Base-by-base conservation (phyloP, 2,113 vertebrate species). In the Morone chrysops region DNA sequence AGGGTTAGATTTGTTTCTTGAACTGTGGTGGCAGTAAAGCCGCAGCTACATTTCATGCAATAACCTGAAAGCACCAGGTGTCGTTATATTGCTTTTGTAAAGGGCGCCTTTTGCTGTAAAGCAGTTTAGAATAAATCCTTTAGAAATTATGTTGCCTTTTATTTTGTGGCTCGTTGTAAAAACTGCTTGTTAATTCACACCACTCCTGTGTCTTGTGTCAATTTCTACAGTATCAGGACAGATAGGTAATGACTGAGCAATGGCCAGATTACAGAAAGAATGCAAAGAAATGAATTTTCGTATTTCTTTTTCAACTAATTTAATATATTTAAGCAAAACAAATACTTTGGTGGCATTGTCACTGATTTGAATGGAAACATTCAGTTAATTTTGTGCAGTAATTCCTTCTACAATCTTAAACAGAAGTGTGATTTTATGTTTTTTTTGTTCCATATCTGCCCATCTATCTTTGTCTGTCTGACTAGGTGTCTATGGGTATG, bases 1-100 rank as follows among this genome's bases (percentile, higher is more conserved):
- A 0, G 0, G 13, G 40, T 53, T 41, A 20, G 31, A 22, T 25
- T 8, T 50, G 25, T 69, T 54, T 18, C 9, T 63, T 18, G 8
- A 45, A 51, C 12, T 56, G 40, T 38, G 2, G 38, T 36, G 18
- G 3, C 18, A 8, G 38, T 18, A 43, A 67, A 67, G 45, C 61
- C 3, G 7, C 43, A 48, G 53, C 66, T 38, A 36, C 12, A 18
- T 73, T 69, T 80, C 41, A 66, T 2, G 20, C 56, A 48, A 18
- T 6, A 36, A 84, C 45, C 45, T 47, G 17, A 48, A 54, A 51
- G 54, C 43, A 48, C 41, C 69, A 78, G 31, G 59, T 54, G 69
- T 54, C 60, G 12, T 74, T 25, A 3, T 45, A 56, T 59, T 5
- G 65, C n/a, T 12, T 20, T 54, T 18, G 18, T 59, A 70, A 78